Percentiles rank a stretch among this genome's conserved stretches.
Conservation (phyloP, 2,797 vertebrate genomes). For the Anguilla megastoma region DNA sequence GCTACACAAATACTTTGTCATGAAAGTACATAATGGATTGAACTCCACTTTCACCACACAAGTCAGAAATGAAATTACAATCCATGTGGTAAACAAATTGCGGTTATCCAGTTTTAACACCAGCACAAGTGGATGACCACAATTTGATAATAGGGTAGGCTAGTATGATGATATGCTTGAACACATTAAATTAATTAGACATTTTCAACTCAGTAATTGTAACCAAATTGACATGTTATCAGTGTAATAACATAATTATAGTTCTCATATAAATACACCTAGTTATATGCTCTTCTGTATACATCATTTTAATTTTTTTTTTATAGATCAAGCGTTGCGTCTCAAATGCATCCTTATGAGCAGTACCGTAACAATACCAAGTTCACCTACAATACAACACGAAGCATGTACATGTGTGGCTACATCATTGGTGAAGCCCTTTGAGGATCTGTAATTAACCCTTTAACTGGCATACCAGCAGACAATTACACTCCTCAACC, state of each 20-base stretch:
- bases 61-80: no score
- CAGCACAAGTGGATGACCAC: no score
- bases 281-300: no score
- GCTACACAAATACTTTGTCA: no score
- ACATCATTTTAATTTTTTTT: neutral
- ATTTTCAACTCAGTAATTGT: neutral
- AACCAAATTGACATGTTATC: neutral
- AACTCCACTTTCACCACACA: no score
- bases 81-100: neutral
- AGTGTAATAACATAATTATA: neutral
- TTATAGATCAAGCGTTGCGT: neutral
- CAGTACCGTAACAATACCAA: neutral
- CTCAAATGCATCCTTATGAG: neutral
- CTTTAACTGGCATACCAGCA: neutral
- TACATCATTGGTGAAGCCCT: neutral
- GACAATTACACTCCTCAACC: neutral
- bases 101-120: no score
- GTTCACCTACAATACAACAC: neutral
- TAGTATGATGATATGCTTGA: no score
- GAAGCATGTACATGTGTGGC: neutral
- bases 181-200: no score
- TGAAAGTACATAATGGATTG: no score
- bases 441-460: neutral
- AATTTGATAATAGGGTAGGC: no score
- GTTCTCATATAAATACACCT: no score